Conservation (phyloP, 2,113 vertebrate species). For the Mungos mungo region DNA sequence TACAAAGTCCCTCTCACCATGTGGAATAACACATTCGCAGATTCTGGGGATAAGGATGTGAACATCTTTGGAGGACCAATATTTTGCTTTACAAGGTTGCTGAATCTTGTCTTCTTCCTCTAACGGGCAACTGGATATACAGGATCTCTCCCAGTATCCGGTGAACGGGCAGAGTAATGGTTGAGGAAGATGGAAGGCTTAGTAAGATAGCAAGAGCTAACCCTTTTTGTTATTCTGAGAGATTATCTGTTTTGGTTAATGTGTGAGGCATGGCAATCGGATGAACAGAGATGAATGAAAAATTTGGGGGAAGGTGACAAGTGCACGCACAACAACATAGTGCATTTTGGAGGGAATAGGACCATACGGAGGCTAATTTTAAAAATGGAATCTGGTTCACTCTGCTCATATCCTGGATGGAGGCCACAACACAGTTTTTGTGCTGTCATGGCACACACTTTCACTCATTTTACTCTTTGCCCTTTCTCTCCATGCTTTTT, state of each 20-base stretch:
- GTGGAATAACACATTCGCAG: neutral
- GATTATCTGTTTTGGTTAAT: neutral
- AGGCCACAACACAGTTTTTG: neutral
- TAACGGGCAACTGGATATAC: neutral
- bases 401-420: neutral
- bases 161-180: neutral
- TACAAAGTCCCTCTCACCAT: neutral
- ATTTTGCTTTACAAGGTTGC: neutral
- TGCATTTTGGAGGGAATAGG: neutral
- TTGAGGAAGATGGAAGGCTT: neutral
- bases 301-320: neutral
- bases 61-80: neutral
- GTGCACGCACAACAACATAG: neutral
- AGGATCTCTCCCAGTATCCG: neutral
- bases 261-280: neutral
- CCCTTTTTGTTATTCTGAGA: neutral
- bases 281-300: neutral
- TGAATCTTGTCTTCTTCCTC: neutral
- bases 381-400: neutral
- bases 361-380: neutral
- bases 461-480: neutral
- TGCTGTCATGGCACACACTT: neutral
- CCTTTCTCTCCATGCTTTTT: neutral
- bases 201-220: neutral
- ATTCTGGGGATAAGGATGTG: neutral